Evolutionary conservation across 2,797 vertebrate genomes (phyloP).

Genomic region (Channallabes apus): DNA sequence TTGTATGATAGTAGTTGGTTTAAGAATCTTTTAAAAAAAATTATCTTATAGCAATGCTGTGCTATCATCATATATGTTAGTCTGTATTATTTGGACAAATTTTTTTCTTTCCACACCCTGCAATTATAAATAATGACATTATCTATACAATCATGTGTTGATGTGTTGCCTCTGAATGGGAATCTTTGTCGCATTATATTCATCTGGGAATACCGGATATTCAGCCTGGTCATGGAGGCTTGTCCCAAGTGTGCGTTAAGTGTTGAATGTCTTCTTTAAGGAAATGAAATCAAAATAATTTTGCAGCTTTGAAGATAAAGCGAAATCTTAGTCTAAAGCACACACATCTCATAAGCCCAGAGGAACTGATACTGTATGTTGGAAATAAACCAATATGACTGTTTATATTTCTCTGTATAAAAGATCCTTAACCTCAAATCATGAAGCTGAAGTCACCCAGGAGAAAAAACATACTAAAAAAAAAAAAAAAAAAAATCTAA

Average conservation of each 20-base stretch:
- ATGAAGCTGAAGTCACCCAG: neutral
- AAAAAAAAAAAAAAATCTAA: neutral
- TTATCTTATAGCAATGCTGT: neutral
- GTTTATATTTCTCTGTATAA: neutral
- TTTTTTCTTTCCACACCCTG: neutral
- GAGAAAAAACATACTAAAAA: slow-evolving; percentile 21
- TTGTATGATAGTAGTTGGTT: neutral
- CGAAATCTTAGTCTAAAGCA: neutral
- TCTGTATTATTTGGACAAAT: neutral
- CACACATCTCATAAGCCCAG: neutral
- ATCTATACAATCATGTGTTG: neutral
- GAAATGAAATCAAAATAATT: neutral
- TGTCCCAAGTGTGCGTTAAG: neutral
- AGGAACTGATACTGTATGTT: neutral
- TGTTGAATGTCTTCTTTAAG: neutral
- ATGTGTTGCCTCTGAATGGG: neutral
- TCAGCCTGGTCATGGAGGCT: neutral
- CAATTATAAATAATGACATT: neutral
- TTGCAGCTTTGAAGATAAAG: neutral
- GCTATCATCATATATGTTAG: neutral
- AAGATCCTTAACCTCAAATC: neutral
- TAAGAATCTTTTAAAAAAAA: neutral
- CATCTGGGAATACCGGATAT: neutral
- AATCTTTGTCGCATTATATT: neutral
- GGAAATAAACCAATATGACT: neutral